Conservation (phyloP, 2,888 invertebrate genomes). For the Fragum whitleyi region DNA sequence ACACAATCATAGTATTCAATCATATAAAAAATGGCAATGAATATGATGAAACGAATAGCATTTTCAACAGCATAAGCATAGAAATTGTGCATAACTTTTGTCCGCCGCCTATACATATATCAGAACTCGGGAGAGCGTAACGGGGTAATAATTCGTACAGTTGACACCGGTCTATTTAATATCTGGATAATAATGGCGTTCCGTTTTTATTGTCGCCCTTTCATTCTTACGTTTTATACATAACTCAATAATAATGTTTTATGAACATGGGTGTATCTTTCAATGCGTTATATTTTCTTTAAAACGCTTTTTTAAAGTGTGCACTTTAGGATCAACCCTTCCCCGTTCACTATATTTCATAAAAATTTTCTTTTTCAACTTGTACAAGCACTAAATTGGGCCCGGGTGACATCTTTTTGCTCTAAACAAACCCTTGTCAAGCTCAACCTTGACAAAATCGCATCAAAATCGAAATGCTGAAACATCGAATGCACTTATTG, state of each 20-base stretch:
- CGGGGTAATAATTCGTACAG: constrained; percentile 20
- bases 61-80: no score
- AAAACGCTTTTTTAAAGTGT: background rate
- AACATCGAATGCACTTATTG: no score
- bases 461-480: no score
- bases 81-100: background rate
- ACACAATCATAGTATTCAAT: no score
- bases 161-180: constrained; percentile 24
- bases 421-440: no score
- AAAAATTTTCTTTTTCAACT: no score
- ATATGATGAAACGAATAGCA: no score
- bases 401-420: no score
- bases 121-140: background rate
- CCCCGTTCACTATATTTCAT: no score
- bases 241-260: constrained; percentile 6
- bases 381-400: no score
- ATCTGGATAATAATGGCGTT: constrained; percentile 4
- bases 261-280: background rate
- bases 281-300: constrained; percentile 3
- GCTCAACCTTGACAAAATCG: no score
- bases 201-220: constrained; percentile 9
- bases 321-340: background rate
- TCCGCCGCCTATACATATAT: background rate
- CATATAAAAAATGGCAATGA: no score
- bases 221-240: constrained; percentile 24